A percentile compares a stretch with the other conserved stretches of the same genome.
phyloP scores from a whole-genome alignment of 2,888 invertebrate species.

The Halictus quadricinctus region DNA sequence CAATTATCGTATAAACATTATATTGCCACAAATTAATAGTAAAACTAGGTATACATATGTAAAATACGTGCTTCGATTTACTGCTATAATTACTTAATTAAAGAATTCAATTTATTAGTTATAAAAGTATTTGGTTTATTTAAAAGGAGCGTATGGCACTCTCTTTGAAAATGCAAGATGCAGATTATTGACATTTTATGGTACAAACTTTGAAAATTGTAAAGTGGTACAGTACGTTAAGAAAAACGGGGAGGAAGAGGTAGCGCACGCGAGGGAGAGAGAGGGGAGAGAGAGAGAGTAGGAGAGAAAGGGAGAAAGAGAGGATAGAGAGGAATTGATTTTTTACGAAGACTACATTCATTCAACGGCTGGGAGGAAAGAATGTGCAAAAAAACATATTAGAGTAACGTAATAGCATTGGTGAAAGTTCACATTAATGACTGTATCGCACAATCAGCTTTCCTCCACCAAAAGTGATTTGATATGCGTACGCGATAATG shows the following conservation, averaged over 20 bases:
- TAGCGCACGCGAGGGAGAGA: too few relatives aligned
- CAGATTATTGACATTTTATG: background rate
- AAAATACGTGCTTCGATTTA: too few relatives aligned
- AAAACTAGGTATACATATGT: too few relatives aligned
- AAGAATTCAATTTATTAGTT: too few relatives aligned
- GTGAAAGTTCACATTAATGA: conserved; percentile 22
- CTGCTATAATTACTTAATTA: too few relatives aligned
- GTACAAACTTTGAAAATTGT: background rate
- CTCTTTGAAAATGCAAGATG: too few relatives aligned
- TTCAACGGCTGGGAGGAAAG: background rate
- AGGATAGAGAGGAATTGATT: background rate
- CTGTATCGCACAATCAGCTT: conserved; percentile 1
- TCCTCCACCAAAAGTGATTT: background rate
- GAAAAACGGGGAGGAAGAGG: too few relatives aligned
- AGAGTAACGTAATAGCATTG: conserved; percentile 6
- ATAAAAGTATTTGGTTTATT: too few relatives aligned
- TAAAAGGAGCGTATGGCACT: background rate
- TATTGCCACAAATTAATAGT: too few relatives aligned
- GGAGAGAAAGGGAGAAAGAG: too few relatives aligned
- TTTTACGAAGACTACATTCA: background rate
- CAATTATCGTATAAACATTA: background rate
- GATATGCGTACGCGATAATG: background rate
- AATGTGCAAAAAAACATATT: background rate
- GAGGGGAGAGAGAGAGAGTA: too few relatives aligned
- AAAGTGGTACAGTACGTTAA: background rate